Evolutionary conservation across 92 coral and sea anemone genomes (phyloP).

Genomic region (Porites divaricata): DNA sequence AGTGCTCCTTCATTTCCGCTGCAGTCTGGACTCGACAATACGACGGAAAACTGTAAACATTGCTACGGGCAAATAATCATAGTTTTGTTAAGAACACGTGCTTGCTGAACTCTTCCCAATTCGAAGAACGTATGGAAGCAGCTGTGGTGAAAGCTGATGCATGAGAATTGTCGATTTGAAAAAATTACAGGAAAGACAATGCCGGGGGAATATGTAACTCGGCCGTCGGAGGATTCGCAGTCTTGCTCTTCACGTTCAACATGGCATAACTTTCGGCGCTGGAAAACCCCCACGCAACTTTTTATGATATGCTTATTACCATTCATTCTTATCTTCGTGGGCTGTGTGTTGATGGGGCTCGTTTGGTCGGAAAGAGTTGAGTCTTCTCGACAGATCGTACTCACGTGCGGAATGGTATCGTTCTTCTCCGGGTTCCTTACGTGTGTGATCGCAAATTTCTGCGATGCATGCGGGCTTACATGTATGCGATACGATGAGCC

Average conservation of each 20-base stretch:
- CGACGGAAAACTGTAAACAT: conserved; percentile 23
- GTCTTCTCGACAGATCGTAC: conserved; percentile 12
- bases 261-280: conserved; percentile 39
- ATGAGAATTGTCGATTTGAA: not conserved
- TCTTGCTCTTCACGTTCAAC: conserved; percentile 2
- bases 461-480: conserved; percentile 42
- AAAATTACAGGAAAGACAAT: not conserved
- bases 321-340: conserved; percentile 33
- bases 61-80: conserved; percentile 21
- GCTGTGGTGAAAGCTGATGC: not conserved
- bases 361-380: conserved; percentile 22
- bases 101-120: not conserved
- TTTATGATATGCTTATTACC: conserved; percentile 34
- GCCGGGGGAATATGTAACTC: not conserved
- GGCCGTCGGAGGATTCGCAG: conserved; percentile 13
- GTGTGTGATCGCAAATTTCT: conserved; percentile 48
- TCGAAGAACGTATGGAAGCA: not conserved
- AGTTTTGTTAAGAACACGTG: conserved; percentile 22
- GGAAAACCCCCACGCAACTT: conserved; percentile 36
- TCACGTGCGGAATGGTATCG: conserved; percentile 40
- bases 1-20: not conserved
- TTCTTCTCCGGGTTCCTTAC: conserved; percentile 43
- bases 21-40: conserved; percentile 16
- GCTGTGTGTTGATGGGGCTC: conserved; percentile 37
- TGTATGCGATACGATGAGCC: conserved; percentile 15